Evolutionary conservation across 2,113 vertebrate genomes (phyloP).

Genomic region (Pseudolaguvia tuberculata): DNA sequence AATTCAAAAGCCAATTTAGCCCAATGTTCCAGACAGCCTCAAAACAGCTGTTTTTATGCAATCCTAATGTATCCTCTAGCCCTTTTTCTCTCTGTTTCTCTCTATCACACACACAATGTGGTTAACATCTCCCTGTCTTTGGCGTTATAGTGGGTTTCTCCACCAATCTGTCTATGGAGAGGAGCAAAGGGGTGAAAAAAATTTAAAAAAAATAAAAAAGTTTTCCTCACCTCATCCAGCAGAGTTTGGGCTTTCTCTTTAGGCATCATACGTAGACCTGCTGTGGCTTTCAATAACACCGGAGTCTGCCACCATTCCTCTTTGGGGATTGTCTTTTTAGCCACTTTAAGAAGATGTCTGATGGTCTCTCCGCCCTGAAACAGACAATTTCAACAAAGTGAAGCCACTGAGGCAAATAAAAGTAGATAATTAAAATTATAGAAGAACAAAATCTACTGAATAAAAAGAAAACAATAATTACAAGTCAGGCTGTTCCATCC

Average conservation of each 20-base stretch:
- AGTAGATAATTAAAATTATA: neutral
- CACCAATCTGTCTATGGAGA: conserved; percentile 62
- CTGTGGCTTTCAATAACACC: conserved; percentile 91
- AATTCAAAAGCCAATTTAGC: conserved; percentile 61
- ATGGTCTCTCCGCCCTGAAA: conserved; percentile 83
- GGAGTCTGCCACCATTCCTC: conserved; percentile 87
- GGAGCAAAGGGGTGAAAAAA: neutral
- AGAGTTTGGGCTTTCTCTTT: conserved; percentile 82
- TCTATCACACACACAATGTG: conserved; percentile 58
- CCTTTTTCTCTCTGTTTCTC: conserved; percentile 38
- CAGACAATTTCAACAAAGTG: neutral
- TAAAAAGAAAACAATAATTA: neutral
- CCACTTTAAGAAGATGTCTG: conserved; percentile 79
- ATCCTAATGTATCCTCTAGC: conserved; percentile 54
- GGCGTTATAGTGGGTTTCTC: conserved; percentile 52
- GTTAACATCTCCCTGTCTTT: conserved; percentile 62
- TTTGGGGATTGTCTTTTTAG: conserved; percentile 82
- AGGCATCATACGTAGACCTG: conserved; percentile 86
- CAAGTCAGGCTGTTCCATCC: conserved; percentile 43
- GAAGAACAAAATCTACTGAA: neutral
- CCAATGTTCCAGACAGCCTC: conserved; percentile 65
- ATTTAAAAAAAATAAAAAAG: conserved; percentile 43
- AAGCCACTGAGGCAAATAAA: neutral
- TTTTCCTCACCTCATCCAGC: conserved; percentile 78
- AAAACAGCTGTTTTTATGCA: conserved; percentile 69